Conservation (phyloP, 37 sponge, comb jelly and placozoan species). For the Spongilla lacustris region DNA sequence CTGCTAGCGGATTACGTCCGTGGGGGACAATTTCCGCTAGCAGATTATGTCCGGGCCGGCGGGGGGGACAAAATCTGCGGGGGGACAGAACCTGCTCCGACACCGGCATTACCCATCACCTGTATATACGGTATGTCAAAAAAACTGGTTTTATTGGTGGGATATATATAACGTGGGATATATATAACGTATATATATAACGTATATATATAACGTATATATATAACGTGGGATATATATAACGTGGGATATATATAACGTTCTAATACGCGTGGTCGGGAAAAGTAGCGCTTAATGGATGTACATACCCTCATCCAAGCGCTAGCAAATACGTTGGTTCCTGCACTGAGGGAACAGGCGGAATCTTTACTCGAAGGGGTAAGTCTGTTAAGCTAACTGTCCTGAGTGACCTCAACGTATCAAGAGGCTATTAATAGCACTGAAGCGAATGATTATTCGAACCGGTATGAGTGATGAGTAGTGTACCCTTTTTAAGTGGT, state of each 20-base stretch:
- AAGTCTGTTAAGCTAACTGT: not conserved
- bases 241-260: not conserved
- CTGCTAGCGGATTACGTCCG: too few relatives aligned
- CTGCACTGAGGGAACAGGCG: constrained; percentile 41
- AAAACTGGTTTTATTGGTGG: too few relatives aligned
- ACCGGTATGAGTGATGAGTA: not conserved
- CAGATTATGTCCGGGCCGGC: too few relatives aligned
- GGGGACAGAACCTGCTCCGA: too few relatives aligned
- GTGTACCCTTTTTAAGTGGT: not conserved
- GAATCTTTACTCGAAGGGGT: constrained; percentile 54
- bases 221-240: not conserved
- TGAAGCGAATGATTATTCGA: too few relatives aligned
- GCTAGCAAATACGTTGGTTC: constrained; percentile 52
- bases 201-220: not conserved
- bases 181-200: too few relatives aligned
- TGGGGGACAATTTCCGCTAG: too few relatives aligned
- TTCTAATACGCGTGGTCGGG: not conserved
- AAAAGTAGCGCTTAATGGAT: constrained; percentile 37
- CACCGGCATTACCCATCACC: too few relatives aligned
- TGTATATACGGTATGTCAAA: too few relatives aligned
- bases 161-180: too few relatives aligned
- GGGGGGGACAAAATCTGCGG: too few relatives aligned
- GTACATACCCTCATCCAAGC: constrained; percentile 31
- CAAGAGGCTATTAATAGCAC: not conserved
- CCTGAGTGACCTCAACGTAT: not conserved